Percentiles rank a stretch among this genome's conserved stretches.
phyloP scores from a whole-genome alignment of 2,113 vertebrate genomes.

The Pristiophorus japonicus region DNA sequence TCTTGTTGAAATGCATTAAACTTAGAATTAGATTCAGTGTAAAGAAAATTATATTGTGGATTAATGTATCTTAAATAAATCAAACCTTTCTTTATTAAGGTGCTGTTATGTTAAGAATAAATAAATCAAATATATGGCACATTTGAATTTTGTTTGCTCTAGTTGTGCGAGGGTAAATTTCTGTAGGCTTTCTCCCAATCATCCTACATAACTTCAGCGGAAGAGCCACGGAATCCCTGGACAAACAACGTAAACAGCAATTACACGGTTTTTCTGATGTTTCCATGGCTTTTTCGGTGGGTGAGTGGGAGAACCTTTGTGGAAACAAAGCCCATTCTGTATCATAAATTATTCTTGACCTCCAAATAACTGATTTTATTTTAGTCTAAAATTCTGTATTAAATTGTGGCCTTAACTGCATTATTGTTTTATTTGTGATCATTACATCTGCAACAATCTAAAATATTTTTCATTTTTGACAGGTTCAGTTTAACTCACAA shows the following conservation, averaged over 20 bases:
- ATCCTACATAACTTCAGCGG: not conserved
- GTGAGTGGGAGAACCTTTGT: not conserved
- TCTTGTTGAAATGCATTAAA: not conserved
- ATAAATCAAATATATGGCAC: not conserved
- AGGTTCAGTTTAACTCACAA: conserved; percentile 72
- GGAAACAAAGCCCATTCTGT: not conserved
- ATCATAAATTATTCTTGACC: not conserved
- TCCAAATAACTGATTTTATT: conserved; percentile 9
- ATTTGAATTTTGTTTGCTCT: not conserved
- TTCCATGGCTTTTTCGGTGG: not conserved
- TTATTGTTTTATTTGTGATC: not conserved
- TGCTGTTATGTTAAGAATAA: not conserved
- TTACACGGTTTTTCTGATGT: not conserved
- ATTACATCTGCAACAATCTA: not conserved
- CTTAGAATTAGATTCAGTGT: not conserved
- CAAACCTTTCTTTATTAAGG: not conserved
- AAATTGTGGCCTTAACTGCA: not conserved
- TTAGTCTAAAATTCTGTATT: not conserved
- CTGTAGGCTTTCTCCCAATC: not conserved
- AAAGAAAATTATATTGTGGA: not conserved
- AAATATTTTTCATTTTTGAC: conserved; percentile 32
- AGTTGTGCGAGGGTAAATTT: not conserved
- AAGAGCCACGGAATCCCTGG: not conserved
- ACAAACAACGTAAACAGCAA: not conserved
- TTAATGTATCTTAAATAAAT: not conserved